Conservation (phyloP, 1,140 invertebrate genomes). For the Brachionus koreanus region DNA sequence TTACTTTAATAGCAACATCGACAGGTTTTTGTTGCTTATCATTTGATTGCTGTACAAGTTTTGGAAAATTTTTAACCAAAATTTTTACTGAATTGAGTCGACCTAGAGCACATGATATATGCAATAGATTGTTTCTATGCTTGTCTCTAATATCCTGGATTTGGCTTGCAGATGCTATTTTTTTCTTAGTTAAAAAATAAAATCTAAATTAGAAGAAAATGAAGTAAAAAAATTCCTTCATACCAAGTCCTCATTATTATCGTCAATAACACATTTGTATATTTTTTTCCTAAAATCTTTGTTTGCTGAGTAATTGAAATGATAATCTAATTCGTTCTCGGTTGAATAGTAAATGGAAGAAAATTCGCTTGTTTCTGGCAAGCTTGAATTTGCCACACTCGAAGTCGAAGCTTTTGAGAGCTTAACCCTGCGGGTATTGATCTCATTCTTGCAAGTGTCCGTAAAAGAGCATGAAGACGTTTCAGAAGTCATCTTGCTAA, state of each 20-base stretch:
- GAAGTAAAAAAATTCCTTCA: background rate
- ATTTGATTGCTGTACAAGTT: background rate
- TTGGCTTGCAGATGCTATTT: background rate
- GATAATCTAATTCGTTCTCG: background rate
- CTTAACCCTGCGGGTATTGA: background rate
- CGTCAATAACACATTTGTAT: conserved; percentile 24
- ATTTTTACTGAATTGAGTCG: background rate
- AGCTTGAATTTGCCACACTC: background rate
- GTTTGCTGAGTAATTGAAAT: no score
- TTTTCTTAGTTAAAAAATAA: conserved; percentile 20
- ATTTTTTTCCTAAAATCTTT: conserved; percentile 15
- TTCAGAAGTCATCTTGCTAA: background rate
- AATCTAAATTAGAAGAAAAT: background rate
- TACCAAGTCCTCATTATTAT: conserved; percentile 7
- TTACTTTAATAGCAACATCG: conserved; percentile 36
- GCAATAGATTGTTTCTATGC: conserved; percentile 40
- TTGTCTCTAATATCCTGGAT: conserved; percentile 5
- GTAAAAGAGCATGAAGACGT: background rate
- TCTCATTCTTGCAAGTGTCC: background rate
- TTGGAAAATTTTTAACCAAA: conserved; percentile 1
- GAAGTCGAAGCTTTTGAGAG: background rate
- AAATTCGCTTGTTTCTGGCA: conserved; percentile 11
- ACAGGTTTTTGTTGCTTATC: conserved; percentile 8
- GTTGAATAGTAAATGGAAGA: background rate
- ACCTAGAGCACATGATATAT: conserved; percentile 23